These are phyloP conservation scores for Montipora cactus DNA, from an alignment of 64 coral and sea anemone species.

Conservation along the genomic window DNA sequence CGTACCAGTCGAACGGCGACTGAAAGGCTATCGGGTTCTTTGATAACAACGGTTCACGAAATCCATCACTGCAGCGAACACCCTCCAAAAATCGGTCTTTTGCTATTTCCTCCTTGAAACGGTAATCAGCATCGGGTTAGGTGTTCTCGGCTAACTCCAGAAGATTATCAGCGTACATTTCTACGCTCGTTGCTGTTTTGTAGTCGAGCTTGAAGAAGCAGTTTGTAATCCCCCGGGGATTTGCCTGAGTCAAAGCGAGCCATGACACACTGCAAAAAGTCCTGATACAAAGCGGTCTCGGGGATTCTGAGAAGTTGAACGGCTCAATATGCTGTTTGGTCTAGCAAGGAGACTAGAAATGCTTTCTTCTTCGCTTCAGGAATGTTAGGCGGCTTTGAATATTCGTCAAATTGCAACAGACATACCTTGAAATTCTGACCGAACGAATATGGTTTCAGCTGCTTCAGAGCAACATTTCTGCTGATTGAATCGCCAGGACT, in stretches of 20 bases:
- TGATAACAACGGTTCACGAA: constrained; percentile 33
- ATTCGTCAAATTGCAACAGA: constrained; percentile 59
- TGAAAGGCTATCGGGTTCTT: constrained; percentile 31
- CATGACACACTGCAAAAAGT: constrained; percentile 8
- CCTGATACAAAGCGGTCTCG: constrained; percentile 4
- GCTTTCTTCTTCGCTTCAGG: constrained; percentile 27
- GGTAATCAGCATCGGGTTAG: constrained; percentile 21
- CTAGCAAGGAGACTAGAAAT: constrained; percentile 59
- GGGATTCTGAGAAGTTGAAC: constrained; percentile 60
- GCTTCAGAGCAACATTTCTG: too few species aligned
- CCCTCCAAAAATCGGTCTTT: constrained; percentile 46
- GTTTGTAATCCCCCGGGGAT: constrained; percentile 31
- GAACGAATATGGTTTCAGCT: constrained; percentile 24
- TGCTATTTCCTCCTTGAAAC: constrained; percentile 39
- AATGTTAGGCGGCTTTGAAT: constrained; percentile 36
- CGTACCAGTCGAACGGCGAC: constrained; percentile 50
- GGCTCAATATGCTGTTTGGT: constrained; percentile 63
- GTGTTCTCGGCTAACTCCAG: constrained; percentile 59
- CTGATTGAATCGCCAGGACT: too few species aligned
- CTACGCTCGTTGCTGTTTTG: constrained; percentile 22
- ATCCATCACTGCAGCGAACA: constrained; percentile 14
- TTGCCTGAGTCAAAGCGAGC: constrained; percentile 59
- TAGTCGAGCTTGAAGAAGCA: not conserved
- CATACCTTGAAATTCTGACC: constrained; percentile 73
- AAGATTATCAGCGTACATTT: constrained; percentile 48